Evolutionary conservation across 2,113 vertebrate species (phyloP), one percentile per base, ranked within the genome.

Genomic region (Lycaon pictus): DNA sequence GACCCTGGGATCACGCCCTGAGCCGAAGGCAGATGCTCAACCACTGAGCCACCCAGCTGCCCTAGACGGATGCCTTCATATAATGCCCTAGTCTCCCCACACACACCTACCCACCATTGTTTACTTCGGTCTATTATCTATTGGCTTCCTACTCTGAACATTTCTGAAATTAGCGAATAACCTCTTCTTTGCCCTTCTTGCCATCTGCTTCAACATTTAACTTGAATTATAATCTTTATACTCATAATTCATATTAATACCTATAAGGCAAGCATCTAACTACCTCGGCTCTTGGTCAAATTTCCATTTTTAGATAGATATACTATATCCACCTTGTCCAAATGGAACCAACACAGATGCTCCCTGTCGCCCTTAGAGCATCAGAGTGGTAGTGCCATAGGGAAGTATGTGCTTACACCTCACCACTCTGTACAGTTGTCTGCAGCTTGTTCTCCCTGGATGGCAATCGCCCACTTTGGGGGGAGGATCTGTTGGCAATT

Each of bases 151-250:
- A 37, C 19, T 56, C 7, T 63, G n/a, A 27, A 65, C n/a, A 85
- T 58, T 76, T n/a, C 25, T 85, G 37, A 93, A 83, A 93, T 93
- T 74, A 90, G 23, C 37, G 53, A 27, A 80, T 94, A 79, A 80
- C 62, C 35, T 89, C 62, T 56, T 74, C 11, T 94, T 67, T 67
- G 55, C 4, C 48, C 32, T 63, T 80, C 88, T 60, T n/a, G 3
- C 74, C 90, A 29, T 48, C 51, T 86, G n/a, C n/a, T 27, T 88
- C 51, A 84, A 71, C 65, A 55, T 51, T 69, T 69, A 22, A 43
- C 35, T 76, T 77, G 43, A 88, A 55, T 48, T 89, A 71, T 10
- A 85, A 37, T 76, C 87, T 69, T 94, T 32, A 60, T 62, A 65
- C 2, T 71, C 10, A 16, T 15, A 89, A 55, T 82, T 76, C 51